Evolutionary conservation across 1,140 invertebrate genomes (phyloP).

Genomic region (Samia ricini): DNA sequence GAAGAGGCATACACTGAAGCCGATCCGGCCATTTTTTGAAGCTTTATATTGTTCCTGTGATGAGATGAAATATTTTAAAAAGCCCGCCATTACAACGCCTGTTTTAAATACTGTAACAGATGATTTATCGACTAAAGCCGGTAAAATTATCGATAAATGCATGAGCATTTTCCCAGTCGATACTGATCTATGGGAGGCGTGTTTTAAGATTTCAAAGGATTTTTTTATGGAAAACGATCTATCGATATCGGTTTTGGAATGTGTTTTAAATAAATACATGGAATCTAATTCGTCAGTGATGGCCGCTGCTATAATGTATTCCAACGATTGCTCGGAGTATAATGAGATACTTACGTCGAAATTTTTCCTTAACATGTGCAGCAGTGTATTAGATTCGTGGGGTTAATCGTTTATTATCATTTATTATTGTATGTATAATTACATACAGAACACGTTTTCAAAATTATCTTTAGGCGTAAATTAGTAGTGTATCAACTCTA

Average conservation of each 20-base stretch:
- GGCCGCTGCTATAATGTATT: slow-evolving; percentile 65
- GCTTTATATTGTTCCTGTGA: slow-evolving; percentile 59
- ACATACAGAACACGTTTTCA: too few relatives aligned
- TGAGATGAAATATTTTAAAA: slow-evolving; percentile 50
- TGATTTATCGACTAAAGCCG: slow-evolving; percentile 42
- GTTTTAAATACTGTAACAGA: slow-evolving; percentile 15
- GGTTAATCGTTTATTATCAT: slow-evolving; percentile 35
- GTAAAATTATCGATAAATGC: slow-evolving; percentile 57
- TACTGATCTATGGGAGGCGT: slow-evolving; percentile 57
- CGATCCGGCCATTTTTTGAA: slow-evolving; percentile 37
- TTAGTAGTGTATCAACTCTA: too few relatives aligned
- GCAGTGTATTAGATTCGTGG: slow-evolving; percentile 62
- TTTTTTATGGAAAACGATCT: slow-evolving; percentile 63
- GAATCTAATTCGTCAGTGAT: slow-evolving; percentile 55
- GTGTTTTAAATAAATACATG: slow-evolving; percentile 62
- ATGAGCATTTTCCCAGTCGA: slow-evolving; percentile 60
- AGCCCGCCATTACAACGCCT: slow-evolving; percentile 19
- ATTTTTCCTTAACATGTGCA: slow-evolving; percentile 69
- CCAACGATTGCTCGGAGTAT: slow-evolving; percentile 62
- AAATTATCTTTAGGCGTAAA: too few relatives aligned
- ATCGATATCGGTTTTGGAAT: slow-evolving; percentile 48
- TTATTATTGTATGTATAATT: too few relatives aligned
- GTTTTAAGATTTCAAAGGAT: slow-evolving; percentile 56
- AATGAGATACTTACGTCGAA: slow-evolving; percentile 59
- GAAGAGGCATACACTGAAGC: slow-evolving; percentile 49